Evolutionary conservation across 2,888 invertebrate species (phyloP).

Genomic region (Ctenicera cuprea): DNA sequence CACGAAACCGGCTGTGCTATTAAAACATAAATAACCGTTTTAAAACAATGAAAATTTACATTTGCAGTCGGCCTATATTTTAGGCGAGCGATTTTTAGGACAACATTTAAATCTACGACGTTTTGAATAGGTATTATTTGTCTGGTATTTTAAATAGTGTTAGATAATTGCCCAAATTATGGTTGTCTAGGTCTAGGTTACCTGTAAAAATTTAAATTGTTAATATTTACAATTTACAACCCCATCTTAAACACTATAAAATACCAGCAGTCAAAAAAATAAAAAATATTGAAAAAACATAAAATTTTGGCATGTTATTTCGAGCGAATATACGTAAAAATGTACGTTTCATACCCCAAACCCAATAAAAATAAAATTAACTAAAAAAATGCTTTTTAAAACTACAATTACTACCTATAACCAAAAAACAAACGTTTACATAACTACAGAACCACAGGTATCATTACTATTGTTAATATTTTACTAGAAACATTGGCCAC

Average conservation of each 20-base stretch:
- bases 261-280: background rate
- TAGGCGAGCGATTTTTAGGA: conserved; percentile 28
- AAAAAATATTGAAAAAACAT: background rate
- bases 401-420: no score
- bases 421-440: no score
- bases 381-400: no score
- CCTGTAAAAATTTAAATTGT: background rate
- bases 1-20: conserved; percentile 35
- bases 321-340: no score
- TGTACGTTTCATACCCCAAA: no score
- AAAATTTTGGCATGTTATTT: no score
- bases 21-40: conserved; percentile 41
- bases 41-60: conserved; percentile 53
- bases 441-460: no score
- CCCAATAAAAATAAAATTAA: no score
- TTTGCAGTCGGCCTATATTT: conserved; percentile 50
- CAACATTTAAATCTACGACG: conserved; percentile 19
- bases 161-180: conserved; percentile 33
- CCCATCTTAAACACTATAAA: background rate
- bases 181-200: conserved; percentile 32
- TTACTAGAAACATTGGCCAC: no score
- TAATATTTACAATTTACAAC: background rate
- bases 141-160: conserved; percentile 46
- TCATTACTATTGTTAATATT: no score
- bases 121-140: conserved; percentile 36